phyloP scores from a whole-genome alignment of 2,888 invertebrate species.

The Antitype chi region DNA sequence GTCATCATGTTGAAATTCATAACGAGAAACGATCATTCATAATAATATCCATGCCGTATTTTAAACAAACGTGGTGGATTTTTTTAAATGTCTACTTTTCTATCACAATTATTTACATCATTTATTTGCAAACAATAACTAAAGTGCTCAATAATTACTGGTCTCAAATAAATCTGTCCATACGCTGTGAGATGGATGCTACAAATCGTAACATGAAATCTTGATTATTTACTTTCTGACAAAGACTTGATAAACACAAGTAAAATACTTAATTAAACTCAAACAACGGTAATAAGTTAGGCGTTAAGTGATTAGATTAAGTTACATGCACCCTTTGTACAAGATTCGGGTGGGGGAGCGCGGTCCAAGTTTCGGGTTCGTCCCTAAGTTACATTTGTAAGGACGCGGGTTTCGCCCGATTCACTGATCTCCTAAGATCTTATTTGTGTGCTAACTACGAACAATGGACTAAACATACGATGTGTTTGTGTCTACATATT shows the following conservation, averaged over 20 bases:
- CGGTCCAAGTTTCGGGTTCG: constrained; percentile 84
- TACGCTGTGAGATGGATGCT: not conserved
- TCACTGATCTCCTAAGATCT: constrained; percentile 80
- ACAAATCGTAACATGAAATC: not conserved
- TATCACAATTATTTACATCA: not conserved
- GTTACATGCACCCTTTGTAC: constrained; percentile 70
- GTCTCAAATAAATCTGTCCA: not conserved
- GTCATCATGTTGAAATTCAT: not conserved
- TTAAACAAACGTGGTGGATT: not conserved
- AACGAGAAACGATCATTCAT: not conserved
- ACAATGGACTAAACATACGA: constrained; percentile 74
- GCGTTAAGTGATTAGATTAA: constrained; percentile 72
- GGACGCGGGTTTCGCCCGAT: constrained; percentile 75
- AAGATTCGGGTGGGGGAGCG: constrained; percentile 75
- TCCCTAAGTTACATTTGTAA: constrained; percentile 86
- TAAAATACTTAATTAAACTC: constrained; percentile 66
- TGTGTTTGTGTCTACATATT: constrained; percentile 44
- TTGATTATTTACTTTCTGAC: constrained; percentile 37
- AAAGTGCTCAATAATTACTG: not conserved
- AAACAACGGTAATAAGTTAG: constrained; percentile 70
- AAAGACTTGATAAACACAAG: constrained; percentile 46
- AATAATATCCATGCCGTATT: not conserved
- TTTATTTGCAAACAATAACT: not conserved
- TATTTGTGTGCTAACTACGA: constrained; percentile 78
- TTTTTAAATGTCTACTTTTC: not conserved